phyloP scores from a whole-genome alignment of 92 coral and sea anemone genomes.

The Umimayanthus chanpuru region DNA sequence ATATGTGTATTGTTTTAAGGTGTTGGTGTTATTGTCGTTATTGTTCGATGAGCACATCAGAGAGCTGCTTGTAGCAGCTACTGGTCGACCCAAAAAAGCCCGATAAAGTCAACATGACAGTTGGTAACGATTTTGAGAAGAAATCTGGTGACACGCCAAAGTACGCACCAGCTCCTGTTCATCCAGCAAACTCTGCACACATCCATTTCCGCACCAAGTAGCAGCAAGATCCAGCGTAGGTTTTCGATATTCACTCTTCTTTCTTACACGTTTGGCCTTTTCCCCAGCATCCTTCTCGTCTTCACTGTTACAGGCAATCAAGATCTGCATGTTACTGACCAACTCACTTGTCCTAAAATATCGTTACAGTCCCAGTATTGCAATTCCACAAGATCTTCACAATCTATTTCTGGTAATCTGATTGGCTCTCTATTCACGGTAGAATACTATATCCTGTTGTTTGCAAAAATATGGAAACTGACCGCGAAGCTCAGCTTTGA shows the following conservation, averaged over 20 bases:
- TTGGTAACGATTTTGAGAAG: background rate
- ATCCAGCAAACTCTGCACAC: constrained; percentile 19
- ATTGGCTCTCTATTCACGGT: too few relatives aligned
- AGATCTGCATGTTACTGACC: background rate
- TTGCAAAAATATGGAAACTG: too few relatives aligned
- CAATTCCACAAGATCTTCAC: too few relatives aligned
- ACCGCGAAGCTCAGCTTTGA: too few relatives aligned
- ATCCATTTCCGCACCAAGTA: constrained; percentile 57
- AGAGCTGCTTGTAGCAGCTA: too few relatives aligned
- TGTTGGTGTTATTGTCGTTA: too few relatives aligned
- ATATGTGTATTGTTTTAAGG: too few relatives aligned
- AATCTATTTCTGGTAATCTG: too few relatives aligned
- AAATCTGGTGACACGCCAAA: background rate
- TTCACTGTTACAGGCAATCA: constrained; percentile 21
- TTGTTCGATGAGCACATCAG: too few relatives aligned
- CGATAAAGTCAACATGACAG: too few relatives aligned
- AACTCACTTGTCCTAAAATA: constrained; percentile 8
- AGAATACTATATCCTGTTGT: too few relatives aligned
- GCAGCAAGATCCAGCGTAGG: constrained; percentile 72
- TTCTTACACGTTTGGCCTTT: constrained; percentile 60
- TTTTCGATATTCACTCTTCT: constrained; percentile 72
- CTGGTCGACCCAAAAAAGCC: too few relatives aligned
- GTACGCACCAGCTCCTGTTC: constrained; percentile 7
- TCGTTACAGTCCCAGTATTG: background rate
- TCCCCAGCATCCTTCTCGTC: constrained; percentile 67